Base-by-base conservation (phyloP, 2,113 vertebrate genomes). In the Platanista minor region DNA sequence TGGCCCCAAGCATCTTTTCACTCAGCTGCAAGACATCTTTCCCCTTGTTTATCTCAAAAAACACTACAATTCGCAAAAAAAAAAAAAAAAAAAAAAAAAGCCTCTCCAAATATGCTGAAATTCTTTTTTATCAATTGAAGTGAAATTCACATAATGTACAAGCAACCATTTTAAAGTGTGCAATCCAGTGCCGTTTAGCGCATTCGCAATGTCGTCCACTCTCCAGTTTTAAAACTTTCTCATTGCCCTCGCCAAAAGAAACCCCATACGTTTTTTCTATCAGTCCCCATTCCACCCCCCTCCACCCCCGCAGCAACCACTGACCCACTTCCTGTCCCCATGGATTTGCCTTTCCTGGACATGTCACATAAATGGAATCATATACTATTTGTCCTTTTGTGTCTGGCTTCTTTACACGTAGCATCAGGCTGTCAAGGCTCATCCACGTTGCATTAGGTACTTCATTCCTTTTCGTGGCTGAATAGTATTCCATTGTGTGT, bases 181-280 rank as follows among this genome's bases (percentile, higher is more conserved):
- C n/a, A 1, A 18, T 72, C 54, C 43, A 20, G 54, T 3, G 17
- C 23, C 33, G 4, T n/a, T 4, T 6, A 25, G 36, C 12, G 12
- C 2, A 3, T n/a, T 54, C 57, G 18, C 90, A 25, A 1, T 21
- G 57, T 13, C 4, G 57, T 25, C 46, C 54, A 23, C 5, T 33
- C 77, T n/a, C 85, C 31, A 36, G 27, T 9, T 15, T 9, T 2
- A 71, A 71, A 82, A 39, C 54, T 4, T 29, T n/a, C 36, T 49
- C n/a, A 29, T 33, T 2, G 14, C 11, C 85, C 49, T 8, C 54
- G 7, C 77, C 25, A 23, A 21, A 20, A 52, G 39, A 69, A 49
- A 6, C 5, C 9, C 41, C 52, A 5, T 0, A 0, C 36, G 20
- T 41, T 5, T 4, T 25, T 5, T n/a, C 36, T 6, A 3, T 9